A percentile compares a stretch with the other conserved stretches of the same genome.
phyloP scores from a whole-genome alignment of 2,113 vertebrate species.

The Emydocephalus ijimae region DNA sequence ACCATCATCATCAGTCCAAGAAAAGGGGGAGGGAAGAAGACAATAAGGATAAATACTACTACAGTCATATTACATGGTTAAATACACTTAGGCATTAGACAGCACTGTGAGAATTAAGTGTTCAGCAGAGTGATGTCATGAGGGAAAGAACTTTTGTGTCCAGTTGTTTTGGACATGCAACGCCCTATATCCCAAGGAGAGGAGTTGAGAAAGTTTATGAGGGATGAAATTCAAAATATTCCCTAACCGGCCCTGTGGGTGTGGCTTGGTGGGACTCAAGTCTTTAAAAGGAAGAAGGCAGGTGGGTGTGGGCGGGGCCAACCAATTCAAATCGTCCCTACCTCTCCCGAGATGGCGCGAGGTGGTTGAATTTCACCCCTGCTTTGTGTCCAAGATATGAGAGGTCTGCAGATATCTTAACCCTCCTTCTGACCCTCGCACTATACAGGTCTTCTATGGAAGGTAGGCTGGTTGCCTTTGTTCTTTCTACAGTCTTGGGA shows the following conservation, averaged over 20 bases:
- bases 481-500: background rate
- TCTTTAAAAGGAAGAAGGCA: too few species aligned
- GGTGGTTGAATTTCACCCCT: too few species aligned
- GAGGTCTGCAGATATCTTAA: background rate
- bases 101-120: background rate
- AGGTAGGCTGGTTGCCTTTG: background rate
- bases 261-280: too few species aligned
- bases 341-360: too few species aligned
- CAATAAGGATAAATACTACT: background rate
- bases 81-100: background rate
- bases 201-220: background rate
- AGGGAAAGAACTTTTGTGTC: background rate
- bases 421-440: background rate
- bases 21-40: background rate
- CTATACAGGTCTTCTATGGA: background rate
- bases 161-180: background rate
- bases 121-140: background rate
- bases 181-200: background rate
- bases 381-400: background rate
- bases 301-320: too few species aligned
- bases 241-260: too few species aligned
- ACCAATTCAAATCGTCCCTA: too few species aligned
- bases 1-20: background rate
- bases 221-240: too few species aligned
- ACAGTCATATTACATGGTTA: background rate